Evolutionary conservation across 2,888 invertebrate genomes (phyloP).

Genomic region (Catocala nupta): DNA sequence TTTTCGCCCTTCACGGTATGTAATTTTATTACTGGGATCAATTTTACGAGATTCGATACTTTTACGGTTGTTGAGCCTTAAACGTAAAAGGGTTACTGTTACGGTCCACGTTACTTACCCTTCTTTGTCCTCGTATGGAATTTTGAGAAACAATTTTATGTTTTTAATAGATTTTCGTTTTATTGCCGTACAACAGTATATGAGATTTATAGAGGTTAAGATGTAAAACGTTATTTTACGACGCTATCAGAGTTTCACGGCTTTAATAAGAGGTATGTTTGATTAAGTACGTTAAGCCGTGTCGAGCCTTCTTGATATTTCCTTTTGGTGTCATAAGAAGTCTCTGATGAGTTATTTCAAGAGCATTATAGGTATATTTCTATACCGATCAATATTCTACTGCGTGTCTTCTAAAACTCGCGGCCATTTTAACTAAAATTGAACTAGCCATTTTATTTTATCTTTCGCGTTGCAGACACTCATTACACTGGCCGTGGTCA

Average conservation of each 20-base stretch:
- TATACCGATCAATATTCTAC: too few species aligned
- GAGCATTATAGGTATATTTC: neutral
- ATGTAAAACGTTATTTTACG: constrained; percentile 41
- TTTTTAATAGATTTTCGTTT: constrained; percentile 59
- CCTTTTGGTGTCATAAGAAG: constrained; percentile 70
- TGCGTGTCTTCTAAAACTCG: too few species aligned
- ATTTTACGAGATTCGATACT: constrained; percentile 61
- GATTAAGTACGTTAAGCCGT: constrained; percentile 16
- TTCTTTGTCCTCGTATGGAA: constrained; percentile 65
- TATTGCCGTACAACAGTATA: constrained; percentile 43
- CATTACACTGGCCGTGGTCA: too few species aligned
- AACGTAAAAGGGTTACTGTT: constrained; percentile 78
- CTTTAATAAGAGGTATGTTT: constrained; percentile 31
- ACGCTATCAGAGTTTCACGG: constrained; percentile 30
- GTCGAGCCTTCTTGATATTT: neutral
- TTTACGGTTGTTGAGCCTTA: constrained; percentile 79
- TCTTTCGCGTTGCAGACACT: too few species aligned
- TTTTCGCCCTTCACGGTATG: constrained; percentile 74
- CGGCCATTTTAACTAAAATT: too few species aligned
- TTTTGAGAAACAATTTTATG: constrained; percentile 60
- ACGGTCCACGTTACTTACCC: constrained; percentile 61
- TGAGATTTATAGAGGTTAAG: constrained; percentile 37
- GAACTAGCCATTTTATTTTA: too few species aligned
- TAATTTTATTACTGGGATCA: constrained; percentile 74
- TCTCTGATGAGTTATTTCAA: constrained; percentile 53